Conservation (phyloP, 2,888 invertebrate genomes). For the Chironomus riparius region DNA sequence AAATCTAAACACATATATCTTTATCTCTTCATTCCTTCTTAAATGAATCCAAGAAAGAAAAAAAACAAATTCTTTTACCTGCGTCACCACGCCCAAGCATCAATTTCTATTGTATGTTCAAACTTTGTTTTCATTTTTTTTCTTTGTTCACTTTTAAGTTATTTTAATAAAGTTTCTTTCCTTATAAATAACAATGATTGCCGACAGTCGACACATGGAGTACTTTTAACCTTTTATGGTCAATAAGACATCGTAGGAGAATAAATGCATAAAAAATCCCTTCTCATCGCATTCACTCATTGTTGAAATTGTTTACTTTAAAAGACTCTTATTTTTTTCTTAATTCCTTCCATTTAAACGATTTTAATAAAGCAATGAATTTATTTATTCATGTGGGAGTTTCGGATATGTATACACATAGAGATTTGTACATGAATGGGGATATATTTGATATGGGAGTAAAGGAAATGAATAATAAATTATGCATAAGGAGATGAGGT, state of each 20-base stretch:
- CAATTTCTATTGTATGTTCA: background rate
- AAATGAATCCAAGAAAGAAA: background rate
- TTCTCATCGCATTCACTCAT: background rate
- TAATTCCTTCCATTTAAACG: background rate
- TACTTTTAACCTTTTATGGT: background rate
- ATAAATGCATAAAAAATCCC: background rate
- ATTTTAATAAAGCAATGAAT: background rate
- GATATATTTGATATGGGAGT: too few relatives aligned
- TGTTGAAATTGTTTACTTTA: background rate
- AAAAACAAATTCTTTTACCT: background rate
- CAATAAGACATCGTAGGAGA: background rate
- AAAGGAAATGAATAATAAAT: too few relatives aligned
- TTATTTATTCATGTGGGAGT: background rate
- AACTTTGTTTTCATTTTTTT: too few relatives aligned
- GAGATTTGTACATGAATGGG: too few relatives aligned
- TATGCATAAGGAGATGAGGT: too few relatives aligned
- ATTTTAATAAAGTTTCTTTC: background rate
- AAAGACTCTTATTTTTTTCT: background rate
- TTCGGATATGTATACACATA: background rate
- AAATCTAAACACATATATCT: too few relatives aligned
- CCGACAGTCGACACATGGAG: background rate
- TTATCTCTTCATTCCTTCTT: too few relatives aligned
- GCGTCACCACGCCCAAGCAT: conserved; percentile 12
- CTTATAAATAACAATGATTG: background rate
- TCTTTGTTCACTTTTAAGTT: too few relatives aligned